These are phyloP conservation scores for Zoroaster sp. DNA, from an alignment of 53 echinoderm and acorn worm genomes.

Conservation along the genomic window DNA sequence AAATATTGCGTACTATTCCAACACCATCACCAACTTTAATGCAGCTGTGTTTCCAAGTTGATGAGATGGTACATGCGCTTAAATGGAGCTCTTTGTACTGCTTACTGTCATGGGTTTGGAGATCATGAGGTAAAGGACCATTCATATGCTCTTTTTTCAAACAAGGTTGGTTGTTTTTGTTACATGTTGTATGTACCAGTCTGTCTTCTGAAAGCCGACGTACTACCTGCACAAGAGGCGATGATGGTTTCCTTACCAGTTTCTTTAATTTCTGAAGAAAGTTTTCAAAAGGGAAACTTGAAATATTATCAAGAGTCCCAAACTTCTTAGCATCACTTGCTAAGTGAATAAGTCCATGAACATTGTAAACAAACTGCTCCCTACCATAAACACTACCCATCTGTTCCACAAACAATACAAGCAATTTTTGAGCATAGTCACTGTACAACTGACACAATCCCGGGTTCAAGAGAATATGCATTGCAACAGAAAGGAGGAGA, in stretches of 20 bases:
- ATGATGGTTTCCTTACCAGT: slow-evolving; percentile 44
- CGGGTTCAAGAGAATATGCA: slow-evolving; percentile 51
- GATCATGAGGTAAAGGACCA: slow-evolving; percentile 16
- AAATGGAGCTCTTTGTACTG: slow-evolving; percentile 25
- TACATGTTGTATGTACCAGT: neutral
- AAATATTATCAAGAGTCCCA: slow-evolving; percentile 31
- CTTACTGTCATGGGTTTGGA: neutral
- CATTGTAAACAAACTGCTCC: slow-evolving; percentile 17
- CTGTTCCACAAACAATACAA: slow-evolving; percentile 61
- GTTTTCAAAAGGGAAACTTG: slow-evolving; percentile 27
- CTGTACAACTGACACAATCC: neutral
- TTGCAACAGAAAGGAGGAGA: slow-evolving; percentile 44
- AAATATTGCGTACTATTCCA: slow-evolving; percentile 23
- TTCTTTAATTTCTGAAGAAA: slow-evolving; percentile 7
- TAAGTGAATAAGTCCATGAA: slow-evolving; percentile 40
- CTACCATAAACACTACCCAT: slow-evolving; percentile 60
- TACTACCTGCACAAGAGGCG: slow-evolving; percentile 23
- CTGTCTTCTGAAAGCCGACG: slow-evolving; percentile 32
- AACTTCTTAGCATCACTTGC: slow-evolving; percentile 13
- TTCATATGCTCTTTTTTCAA: slow-evolving; percentile 18
- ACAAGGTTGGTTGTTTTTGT: slow-evolving; percentile 21
- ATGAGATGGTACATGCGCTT: neutral
- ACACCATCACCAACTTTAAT: slow-evolving; percentile 34
- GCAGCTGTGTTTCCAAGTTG: slow-evolving; percentile 18
- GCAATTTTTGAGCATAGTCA: slow-evolving; percentile 59